Base-by-base conservation (phyloP, 2,888 invertebrate species). In the Dysmachus trigonus region DNA sequence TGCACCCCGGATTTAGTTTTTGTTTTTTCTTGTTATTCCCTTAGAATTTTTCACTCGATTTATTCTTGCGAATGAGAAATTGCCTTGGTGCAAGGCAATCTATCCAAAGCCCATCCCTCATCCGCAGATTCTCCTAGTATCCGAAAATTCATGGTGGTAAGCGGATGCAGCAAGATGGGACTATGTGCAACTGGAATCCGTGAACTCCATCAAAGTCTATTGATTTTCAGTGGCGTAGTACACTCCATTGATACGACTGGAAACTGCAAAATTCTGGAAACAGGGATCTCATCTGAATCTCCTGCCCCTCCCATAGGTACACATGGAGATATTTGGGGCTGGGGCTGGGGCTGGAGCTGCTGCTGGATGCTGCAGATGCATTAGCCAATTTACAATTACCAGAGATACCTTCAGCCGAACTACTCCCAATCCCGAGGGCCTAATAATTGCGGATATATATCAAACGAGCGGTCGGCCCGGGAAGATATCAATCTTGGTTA, bases 171-270 rank as follows among this genome's bases (percentile, higher is more conserved):
- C 85, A 85, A 38, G 77, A 79, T 13, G 22, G 53, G 33, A 53
- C 51, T 30, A 72, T 31, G 73, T 86, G 82, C 82, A 73, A 86
- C 53, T 86, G 84, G 84, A 86, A 86, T 86, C 84, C 86, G 84
- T 84, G 77, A 41, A 84, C 84, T 86, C 84, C 86, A 86, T 86
- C 86, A 86, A 86, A 84, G 71, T 84, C 74, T 84, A 86, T 84
- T 84, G 86, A 86, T 86, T 86, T 85, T 47, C 74, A 51, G 74
- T 30, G 31, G 74, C 27, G 47, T 27, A 33, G 31, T 15, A 53
- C 33, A 53, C 53, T 62, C 62, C 35, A 53, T 51, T 81, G 31
- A 53, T 81, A 33, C 33, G 33, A 35, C 53, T 62, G n/a, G n/a
- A n/a, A n/a, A n/a, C n/a, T n/a, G n/a, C n/a, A n/a, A 81, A 81